Base-by-base conservation (phyloP, 1,140 invertebrate genomes). In the Papilio glaucus region DNA sequence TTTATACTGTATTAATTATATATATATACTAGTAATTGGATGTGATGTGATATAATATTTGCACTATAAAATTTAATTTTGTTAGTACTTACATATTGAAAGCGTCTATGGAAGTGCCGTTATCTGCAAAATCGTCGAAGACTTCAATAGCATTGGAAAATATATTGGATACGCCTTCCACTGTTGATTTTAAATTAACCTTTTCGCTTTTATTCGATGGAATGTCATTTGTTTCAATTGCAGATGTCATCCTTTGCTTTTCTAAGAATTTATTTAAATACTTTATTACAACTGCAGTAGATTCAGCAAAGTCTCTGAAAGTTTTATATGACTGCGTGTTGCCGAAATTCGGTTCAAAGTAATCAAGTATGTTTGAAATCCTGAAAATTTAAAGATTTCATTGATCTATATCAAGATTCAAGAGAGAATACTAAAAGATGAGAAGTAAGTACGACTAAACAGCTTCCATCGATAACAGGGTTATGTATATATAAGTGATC, bases 271-370 rank as follows among this genome's bases (percentile, higher is more conserved):
- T 90, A 67, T 84, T 72, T 63, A 91, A 79, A 75, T 86, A 91
- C 67, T 87, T 74, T 0, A 89, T 21, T 0, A 77, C 84, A 12
- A 77, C 63, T 9, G 85, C 71, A 21, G 77, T 26, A 0, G 82
- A 76, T 26, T 92, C 85, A 7, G 85, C 53, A 4, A 87, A 70
- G 8, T 86, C 86, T 77, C 78, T 74, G 5, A 93, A 42, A 1
- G 82, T 76, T 77, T 84, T 86, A 67, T 78, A 93, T 2, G 83
- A 74, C 62, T 92, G 80, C 1, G 90, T 93, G 29, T 91, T 85
- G 0, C 85, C 84, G 72, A 92, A 93, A 24, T 84, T 82, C 26
- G 86, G 83, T 75, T 91, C 77, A 37, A 93, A 92, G n/a, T 84
- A 69, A 29, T 89, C 82, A 39, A 93, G 76, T 13, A 89, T 68